phyloP scores from a whole-genome alignment of 2,113 vertebrate genomes.

The Herpetotheres cachinnans region DNA sequence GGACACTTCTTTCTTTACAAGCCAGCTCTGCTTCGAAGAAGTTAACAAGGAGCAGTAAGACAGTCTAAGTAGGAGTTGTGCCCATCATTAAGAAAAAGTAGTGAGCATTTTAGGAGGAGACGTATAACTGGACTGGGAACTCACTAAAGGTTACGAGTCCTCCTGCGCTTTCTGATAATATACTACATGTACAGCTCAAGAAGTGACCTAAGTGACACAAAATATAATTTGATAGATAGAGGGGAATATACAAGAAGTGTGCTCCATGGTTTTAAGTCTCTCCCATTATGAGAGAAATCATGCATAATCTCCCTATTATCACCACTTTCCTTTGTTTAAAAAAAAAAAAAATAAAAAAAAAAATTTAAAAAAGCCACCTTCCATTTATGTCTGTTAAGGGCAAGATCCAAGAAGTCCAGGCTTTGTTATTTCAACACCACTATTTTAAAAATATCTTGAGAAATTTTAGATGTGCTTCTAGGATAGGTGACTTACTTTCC shows the following conservation, averaged over 20 bases:
- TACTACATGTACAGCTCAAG: not conserved
- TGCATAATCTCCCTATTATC: not conserved
- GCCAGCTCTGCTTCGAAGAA: not conserved
- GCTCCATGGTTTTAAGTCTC: not conserved
- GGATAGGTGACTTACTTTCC: not conserved
- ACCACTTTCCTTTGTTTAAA: not conserved
- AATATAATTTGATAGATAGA: not conserved
- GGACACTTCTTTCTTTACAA: not conserved
- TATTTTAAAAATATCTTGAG: not conserved
- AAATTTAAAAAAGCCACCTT: not conserved
- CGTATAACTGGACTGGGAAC: not conserved
- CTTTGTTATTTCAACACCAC: not conserved
- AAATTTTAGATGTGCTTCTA: not conserved
- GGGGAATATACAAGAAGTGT: not conserved
- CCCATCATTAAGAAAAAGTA: not conserved
- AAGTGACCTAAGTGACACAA: not conserved
- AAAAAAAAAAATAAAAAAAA: not conserved
- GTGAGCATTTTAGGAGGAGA: not conserved
- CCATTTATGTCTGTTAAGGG: not conserved
- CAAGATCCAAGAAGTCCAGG: not conserved
- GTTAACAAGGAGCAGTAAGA: not conserved
- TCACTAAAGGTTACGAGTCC: not conserved
- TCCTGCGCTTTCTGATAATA: not conserved
- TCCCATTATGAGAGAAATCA: not conserved
- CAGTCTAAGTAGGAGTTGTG: not conserved